Base-by-base conservation (phyloP, 1,140 invertebrate species). In the Rhysida immarginata region DNA sequence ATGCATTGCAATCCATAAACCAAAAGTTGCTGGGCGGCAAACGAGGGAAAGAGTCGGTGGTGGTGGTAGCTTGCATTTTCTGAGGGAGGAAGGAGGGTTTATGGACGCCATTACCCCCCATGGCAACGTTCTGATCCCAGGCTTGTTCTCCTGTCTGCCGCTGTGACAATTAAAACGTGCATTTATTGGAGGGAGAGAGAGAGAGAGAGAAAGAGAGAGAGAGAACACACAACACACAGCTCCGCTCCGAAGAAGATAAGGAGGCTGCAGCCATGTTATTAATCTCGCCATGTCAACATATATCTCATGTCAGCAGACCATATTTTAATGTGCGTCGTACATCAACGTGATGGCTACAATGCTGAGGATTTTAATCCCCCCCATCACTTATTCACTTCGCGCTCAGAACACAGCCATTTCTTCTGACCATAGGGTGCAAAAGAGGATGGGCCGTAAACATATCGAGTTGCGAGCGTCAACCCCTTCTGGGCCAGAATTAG, bases 291-390 rank as follows among this genome's bases (percentile, higher is more conserved):
- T 51, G 49, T 26, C 49, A 51, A 26, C 49, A 51, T 51, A 51
- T 51, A 51, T 51, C 49, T 25, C 13, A 11, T 21, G 49, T 51
- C 49, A 51, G 24, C 49, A 51, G 49, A 11, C 49, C 49, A 51
- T 51, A 51, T 51, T 51, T 51, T 51, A 51, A 51, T 51, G 49
- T 25, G 49, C 24, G 23, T 51, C 13, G 26, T 51, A 51, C 49
- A 51, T 51, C 49, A 51, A 21, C 24, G 23, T 51, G 49, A 51
- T 51, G 49, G 49, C 20, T 51, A 51, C 49, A 51, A 51, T 51
- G 49, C 49, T 14, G 24, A 20, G 23, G 45, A 11, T 16, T 13
- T 20, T 11, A 26, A 51, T 26, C 13, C 49, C 49, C 21, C 3
- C 49, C 49, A 51, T 51, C 26, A 51, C 24, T 51, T 51, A 51